These are phyloP conservation scores for Diarsia mendica DNA, from an alignment of 2,888 invertebrate genomes.

Conservation along the genomic window DNA sequence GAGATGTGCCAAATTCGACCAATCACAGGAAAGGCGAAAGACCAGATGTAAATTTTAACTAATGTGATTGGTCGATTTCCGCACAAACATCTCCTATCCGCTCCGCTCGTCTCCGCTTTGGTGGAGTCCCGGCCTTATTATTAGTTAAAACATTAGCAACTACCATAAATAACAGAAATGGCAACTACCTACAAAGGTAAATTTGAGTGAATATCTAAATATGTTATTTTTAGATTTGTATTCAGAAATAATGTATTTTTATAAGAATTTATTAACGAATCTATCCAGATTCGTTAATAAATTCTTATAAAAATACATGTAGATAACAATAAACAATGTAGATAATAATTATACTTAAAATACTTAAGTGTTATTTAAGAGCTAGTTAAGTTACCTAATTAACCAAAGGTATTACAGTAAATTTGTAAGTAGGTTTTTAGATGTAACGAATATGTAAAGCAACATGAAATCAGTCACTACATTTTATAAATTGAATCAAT, in stretches of 20 bases:
- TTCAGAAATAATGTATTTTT: slow-evolving; percentile 45
- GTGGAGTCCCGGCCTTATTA: too few species aligned
- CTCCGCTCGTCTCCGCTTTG: too few species aligned
- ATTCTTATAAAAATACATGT: too few species aligned
- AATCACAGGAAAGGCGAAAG: too few species aligned
- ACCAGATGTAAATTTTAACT: too few species aligned
- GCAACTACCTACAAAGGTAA: slow-evolving; percentile 13
- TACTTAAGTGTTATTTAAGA: slow-evolving; percentile 48
- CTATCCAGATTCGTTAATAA: too few species aligned
- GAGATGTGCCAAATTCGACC: too few species aligned
- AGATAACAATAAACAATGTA: too few species aligned
- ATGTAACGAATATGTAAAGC: slow-evolving; percentile 42
- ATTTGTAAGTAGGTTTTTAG: slow-evolving; percentile 72
- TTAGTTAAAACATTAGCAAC: neutral
- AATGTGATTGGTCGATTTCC: too few species aligned
- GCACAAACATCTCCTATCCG: too few species aligned
- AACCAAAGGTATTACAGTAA: slow-evolving; percentile 82
- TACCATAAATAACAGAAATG: too few species aligned
- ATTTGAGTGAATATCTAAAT: slow-evolving; percentile 23
- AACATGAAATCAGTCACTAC: slow-evolving; percentile 81
- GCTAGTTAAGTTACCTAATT: slow-evolving; percentile 84
- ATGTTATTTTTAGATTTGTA: slow-evolving; percentile 38
- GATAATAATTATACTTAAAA: slow-evolving; percentile 9
- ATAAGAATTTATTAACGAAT: slow-evolving; percentile 28
- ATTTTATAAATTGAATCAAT: slow-evolving; percentile 72